Percentiles rank a stretch among this genome's conserved stretches.
Evolutionary conservation across 2,797 vertebrate genomes (phyloP).

Genomic region (Acrocephalus scirpaceus): DNA sequence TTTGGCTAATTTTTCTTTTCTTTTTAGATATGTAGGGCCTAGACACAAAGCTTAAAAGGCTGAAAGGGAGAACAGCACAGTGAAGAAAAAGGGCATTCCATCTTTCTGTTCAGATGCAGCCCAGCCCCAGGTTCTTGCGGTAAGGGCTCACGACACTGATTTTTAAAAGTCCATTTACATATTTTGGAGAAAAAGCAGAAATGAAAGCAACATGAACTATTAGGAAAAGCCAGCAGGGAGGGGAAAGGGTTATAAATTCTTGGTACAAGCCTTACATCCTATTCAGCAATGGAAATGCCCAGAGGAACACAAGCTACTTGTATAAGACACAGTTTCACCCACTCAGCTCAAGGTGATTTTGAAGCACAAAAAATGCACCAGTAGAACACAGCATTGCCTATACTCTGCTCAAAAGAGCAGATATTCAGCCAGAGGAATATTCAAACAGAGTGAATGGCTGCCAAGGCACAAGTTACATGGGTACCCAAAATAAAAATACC

Average conservation of each 20-base stretch:
- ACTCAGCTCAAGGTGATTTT: not conserved
- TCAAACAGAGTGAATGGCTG: not conserved
- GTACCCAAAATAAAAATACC: not conserved
- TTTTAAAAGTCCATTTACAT: not conserved
- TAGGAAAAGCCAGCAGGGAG: not conserved
- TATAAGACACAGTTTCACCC: not conserved
- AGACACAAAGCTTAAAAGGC: not conserved
- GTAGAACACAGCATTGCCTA: not conserved
- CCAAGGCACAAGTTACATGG: not conserved
- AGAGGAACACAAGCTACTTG: not conserved
- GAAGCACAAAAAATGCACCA: not conserved
- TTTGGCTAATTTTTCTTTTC: not conserved
- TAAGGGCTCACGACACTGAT: not conserved
- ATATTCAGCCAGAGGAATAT: not conserved
- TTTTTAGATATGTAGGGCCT: not conserved
- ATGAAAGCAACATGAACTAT: not conserved
- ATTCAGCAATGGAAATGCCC: not conserved
- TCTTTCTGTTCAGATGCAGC: not conserved
- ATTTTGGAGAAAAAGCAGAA: conserved; percentile 7
- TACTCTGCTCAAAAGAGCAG: not conserved
- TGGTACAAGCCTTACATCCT: not conserved
- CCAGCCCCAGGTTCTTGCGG: not conserved
- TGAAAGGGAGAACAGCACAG: not conserved
- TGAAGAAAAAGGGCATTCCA: not conserved
- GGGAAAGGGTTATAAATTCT: not conserved